A percentile compares a stretch with the other conserved stretches of the same genome.
phyloP scores from a whole-genome alignment of 2,797 vertebrate genomes.

The Poecilia wingei region DNA sequence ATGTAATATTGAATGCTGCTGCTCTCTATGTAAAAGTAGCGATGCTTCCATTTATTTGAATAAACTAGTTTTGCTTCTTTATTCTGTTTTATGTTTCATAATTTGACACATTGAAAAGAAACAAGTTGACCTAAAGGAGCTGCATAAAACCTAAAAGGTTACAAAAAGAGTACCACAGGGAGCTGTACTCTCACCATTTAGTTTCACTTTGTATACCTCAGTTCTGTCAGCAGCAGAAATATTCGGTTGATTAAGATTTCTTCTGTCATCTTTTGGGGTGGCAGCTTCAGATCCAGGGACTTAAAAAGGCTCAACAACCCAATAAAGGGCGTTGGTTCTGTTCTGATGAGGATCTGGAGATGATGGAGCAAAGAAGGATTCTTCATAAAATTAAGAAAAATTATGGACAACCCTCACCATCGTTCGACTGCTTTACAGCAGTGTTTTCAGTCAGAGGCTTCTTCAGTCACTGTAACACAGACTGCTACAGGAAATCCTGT shows the following conservation, averaged over 20 bases:
- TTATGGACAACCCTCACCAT: too few relatives aligned
- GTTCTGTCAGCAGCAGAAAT: not conserved
- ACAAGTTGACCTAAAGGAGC: not conserved
- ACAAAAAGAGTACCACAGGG: not conserved
- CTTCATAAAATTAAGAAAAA: too few relatives aligned
- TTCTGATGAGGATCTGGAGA: too few relatives aligned
- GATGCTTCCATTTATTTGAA: conserved; percentile 56
- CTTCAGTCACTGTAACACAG: too few relatives aligned
- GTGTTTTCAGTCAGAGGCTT: too few relatives aligned
- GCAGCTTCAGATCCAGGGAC: too few relatives aligned
- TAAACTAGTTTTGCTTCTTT: conserved; percentile 65
- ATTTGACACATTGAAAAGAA: not conserved
- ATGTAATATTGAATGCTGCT: conserved; percentile 48
- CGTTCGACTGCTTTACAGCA: too few relatives aligned
- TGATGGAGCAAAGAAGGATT: too few relatives aligned
- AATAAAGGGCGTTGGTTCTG: too few relatives aligned
- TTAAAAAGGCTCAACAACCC: too few relatives aligned
- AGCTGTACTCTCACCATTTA: not conserved
- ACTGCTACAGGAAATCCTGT: too few relatives aligned
- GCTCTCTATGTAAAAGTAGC: conserved; percentile 44
- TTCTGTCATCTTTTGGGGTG: too few relatives aligned
- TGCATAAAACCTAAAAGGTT: not conserved
- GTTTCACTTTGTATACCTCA: not conserved
- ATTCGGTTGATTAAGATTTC: not conserved
- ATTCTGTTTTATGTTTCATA: not conserved